A percentile compares a stretch with the other conserved stretches of the same genome.
These are phyloP conservation scores for Eclectus roratus DNA, from an alignment of 2,113 vertebrate species.

Conservation along the genomic window DNA sequence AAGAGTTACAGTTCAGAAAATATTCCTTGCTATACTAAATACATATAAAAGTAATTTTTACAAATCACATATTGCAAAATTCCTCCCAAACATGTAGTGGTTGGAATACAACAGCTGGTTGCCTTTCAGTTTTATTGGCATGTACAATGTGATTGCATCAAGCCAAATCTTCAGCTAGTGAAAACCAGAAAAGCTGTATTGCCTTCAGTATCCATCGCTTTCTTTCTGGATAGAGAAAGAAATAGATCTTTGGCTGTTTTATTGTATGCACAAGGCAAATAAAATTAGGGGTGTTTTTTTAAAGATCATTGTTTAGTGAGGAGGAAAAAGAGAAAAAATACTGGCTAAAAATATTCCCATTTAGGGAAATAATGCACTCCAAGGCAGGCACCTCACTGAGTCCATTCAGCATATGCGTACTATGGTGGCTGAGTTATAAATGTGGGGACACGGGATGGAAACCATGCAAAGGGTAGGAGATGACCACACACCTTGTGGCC, in stretches of 20 bases:
- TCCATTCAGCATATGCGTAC: neutral
- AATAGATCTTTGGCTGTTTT: neutral
- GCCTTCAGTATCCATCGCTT: neutral
- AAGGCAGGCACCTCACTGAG: neutral
- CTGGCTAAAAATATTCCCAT: neutral
- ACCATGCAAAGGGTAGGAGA: neutral
- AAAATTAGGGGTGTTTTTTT: neutral
- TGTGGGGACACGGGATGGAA: neutral
- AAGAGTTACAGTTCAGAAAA: slow-evolving; percentile 11
- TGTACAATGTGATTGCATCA: neutral
- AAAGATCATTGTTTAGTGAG: neutral
- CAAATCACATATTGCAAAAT: slow-evolving; percentile 18
- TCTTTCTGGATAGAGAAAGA: neutral
- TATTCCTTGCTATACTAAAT: neutral
- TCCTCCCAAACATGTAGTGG: neutral
- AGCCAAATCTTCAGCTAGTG: neutral
- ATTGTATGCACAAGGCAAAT: neutral
- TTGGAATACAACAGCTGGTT: neutral
- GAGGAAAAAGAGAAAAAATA: neutral
- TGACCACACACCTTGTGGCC: neutral
- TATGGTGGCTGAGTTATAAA: neutral
- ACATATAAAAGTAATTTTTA: slow-evolving; percentile 1
- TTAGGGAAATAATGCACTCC: neutral
- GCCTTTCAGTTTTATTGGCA: slow-evolving; percentile 28
- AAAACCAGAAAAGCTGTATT: neutral